These are phyloP conservation scores for Petaurus breviceps DNA, from an alignment of 2,113 vertebrate species.

Conservation along the genomic window DNA sequence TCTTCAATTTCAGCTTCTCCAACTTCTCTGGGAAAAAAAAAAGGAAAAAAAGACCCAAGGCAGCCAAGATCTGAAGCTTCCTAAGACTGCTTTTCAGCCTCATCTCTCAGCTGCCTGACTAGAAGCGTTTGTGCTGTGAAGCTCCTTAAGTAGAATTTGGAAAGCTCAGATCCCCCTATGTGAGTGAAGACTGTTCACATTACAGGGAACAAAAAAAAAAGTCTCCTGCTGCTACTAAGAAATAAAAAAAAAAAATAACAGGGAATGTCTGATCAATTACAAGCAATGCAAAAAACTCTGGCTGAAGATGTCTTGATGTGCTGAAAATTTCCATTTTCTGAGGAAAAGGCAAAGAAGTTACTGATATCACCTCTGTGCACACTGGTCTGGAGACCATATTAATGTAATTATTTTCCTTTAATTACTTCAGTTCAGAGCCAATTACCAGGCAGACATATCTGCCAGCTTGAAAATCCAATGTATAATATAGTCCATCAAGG, in stretches of 20 bases:
- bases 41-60: neutral
- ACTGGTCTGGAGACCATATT: neutral
- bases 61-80: slow-evolving; percentile 12
- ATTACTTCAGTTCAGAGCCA: slow-evolving; percentile 47
- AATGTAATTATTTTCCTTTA: neutral
- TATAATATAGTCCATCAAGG: neutral
- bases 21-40: slow-evolving; percentile 46
- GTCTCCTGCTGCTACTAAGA: neutral
- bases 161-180: neutral
- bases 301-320: neutral
- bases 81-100: neutral
- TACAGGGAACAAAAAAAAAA: rapidly evolving
- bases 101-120: rapidly evolving
- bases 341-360: rapidly evolving
- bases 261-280: rapidly evolving
- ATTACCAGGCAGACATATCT: neutral
- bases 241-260: neutral
- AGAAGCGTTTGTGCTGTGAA: neutral
- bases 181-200: rapidly evolving
- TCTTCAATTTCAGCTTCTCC: slow-evolving; percentile 67
- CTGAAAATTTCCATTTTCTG: neutral
- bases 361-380: neutral
- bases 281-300: neutral
- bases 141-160: neutral
- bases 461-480: neutral